Evolutionary conservation across 2,113 vertebrate genomes (phyloP).

Genomic region (human (Homo sapiens)): DNA sequence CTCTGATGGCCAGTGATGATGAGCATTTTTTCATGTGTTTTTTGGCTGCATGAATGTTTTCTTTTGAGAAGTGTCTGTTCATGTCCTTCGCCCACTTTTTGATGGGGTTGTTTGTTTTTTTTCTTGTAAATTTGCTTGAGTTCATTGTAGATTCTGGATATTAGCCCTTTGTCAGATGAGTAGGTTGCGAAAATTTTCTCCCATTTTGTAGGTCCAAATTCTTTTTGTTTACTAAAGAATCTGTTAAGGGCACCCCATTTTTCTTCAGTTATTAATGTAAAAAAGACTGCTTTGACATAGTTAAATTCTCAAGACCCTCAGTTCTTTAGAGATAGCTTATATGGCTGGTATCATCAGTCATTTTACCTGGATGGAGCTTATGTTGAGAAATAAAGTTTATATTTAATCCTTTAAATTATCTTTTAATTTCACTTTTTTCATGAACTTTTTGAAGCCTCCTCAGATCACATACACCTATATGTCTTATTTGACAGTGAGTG

Average conservation of each 20-base stretch:
- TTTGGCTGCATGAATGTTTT: too few relatives aligned
- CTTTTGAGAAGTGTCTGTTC: too few relatives aligned
- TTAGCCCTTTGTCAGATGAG: too few relatives aligned
- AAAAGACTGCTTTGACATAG: background rate
- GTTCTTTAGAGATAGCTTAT: background rate
- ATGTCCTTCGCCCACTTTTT: too few relatives aligned
- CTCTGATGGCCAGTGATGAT: too few relatives aligned
- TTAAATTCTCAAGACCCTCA: background rate
- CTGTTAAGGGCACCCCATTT: background rate
- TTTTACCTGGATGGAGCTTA: background rate
- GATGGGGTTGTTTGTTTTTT: too few relatives aligned
- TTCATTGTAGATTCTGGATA: too few relatives aligned
- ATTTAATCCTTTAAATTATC: background rate
- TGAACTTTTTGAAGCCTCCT: background rate
- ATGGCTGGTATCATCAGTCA: background rate
- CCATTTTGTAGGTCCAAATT: background rate
- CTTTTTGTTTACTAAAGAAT: background rate
- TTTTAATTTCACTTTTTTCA: background rate
- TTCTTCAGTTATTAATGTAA: background rate
- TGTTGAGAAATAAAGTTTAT: background rate
- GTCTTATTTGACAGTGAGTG: background rate
- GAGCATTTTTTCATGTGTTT: too few relatives aligned
- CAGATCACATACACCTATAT: background rate
- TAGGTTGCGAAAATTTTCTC: too few relatives aligned
- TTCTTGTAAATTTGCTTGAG: too few relatives aligned